A percentile compares a stretch with the other conserved stretches of the same genome.
These are phyloP conservation scores for Lucilia cuprina DNA, from an alignment of 1,140 invertebrate genomes.

Conservation along the genomic window DNA sequence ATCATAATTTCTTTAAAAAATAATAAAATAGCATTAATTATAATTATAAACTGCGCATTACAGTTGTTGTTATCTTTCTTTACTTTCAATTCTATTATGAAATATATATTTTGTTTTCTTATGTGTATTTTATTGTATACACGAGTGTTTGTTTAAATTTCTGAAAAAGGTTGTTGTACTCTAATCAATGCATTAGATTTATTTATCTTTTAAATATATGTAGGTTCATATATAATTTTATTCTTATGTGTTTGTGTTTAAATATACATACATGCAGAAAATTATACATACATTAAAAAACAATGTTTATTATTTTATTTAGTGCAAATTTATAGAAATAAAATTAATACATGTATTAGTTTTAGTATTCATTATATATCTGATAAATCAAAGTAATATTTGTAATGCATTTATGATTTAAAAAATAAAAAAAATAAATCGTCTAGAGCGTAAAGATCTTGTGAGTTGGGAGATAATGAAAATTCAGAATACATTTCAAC, in stretches of 20 bases:
- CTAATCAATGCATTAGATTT: constrained; percentile 28
- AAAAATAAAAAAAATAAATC: too few relatives aligned
- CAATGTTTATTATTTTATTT: too few relatives aligned
- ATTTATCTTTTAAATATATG: not conserved
- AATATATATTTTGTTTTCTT: not conserved
- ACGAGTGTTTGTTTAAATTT: not conserved
- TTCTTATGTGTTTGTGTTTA: not conserved
- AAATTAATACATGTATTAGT: too few relatives aligned
- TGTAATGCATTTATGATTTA: too few relatives aligned
- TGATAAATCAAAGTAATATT: too few relatives aligned
- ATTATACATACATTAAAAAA: too few relatives aligned
- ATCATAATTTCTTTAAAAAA: not conserved
- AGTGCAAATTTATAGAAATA: too few relatives aligned
- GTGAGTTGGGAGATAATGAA: too few relatives aligned
- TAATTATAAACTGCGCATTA: constrained; percentile 5
- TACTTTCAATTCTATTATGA: constrained; percentile 19
- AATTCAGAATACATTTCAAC: too few relatives aligned
- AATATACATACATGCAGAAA: not conserved
- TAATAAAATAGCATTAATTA: not conserved
- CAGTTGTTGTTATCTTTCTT: not conserved
- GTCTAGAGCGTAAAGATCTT: too few relatives aligned
- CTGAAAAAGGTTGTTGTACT: constrained; percentile 29
- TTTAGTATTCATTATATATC: too few relatives aligned
- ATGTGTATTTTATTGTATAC: not conserved
- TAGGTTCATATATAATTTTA: not conserved